These are phyloP conservation scores for Helicoverpa assulta DNA, from an alignment of 2,888 invertebrate genomes.

Conservation along the genomic window DNA sequence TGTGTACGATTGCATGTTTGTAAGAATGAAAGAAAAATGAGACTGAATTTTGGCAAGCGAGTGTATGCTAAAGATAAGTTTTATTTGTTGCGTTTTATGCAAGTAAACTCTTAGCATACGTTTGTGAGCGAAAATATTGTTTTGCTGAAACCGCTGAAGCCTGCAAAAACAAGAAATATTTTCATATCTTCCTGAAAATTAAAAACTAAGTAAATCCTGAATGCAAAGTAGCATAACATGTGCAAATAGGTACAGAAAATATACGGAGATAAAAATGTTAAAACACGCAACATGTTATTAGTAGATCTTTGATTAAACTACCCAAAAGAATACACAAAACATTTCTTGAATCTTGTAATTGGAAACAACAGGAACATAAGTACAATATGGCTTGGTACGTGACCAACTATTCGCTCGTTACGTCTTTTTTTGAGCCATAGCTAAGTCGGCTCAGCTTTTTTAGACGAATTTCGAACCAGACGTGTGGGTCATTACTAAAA, in stretches of 20 bases:
- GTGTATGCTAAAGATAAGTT: conserved; percentile 16
- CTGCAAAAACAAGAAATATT: not conserved
- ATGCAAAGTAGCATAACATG: not conserved
- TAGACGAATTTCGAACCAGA: conserved; percentile 30
- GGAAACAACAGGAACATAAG: conserved; percentile 32
- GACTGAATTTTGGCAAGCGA: conserved; percentile 34
- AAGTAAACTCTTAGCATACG: not conserved
- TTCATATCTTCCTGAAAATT: not conserved
- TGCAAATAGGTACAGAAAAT: no score
- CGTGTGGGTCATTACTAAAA: conserved; percentile 40
- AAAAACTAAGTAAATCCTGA: not conserved
- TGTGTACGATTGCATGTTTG: conserved; percentile 15
- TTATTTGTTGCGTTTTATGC: conserved; percentile 16
- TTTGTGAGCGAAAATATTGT: not conserved
- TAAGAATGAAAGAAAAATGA: conserved; percentile 35
- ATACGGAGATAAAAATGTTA: no score
- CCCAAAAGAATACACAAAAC: conserved; percentile 7
- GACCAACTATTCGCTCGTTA: conserved; percentile 39
- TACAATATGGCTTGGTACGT: conserved; percentile 41
- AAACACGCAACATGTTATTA: not conserved
- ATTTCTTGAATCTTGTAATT: conserved; percentile 46
- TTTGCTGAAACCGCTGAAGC: not conserved
- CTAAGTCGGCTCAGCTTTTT: conserved; percentile 41
- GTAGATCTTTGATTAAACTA: not conserved
- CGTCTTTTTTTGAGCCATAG: conserved; percentile 39